Evolutionary conservation across 1,140 invertebrate species (phyloP), one percentile per base, ranked within the genome.

Genomic region (Dendrolimus kikuchii): DNA sequence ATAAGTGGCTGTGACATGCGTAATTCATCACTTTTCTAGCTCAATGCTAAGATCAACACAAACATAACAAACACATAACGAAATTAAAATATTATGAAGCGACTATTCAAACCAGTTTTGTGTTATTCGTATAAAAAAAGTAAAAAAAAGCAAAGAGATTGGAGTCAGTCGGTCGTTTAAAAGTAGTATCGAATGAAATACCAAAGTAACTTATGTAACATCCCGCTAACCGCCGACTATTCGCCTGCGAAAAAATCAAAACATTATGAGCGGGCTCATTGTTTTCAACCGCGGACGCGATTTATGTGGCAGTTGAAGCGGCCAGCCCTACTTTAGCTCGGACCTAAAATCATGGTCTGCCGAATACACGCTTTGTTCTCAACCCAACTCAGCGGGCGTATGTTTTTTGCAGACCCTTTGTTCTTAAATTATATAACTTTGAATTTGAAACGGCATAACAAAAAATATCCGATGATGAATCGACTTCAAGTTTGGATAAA

Each of bases 351-450:
- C 64, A 74, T 67, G 71, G 71, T 69, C 67, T 74, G 64, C 65
- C 63, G 53, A 74, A 75, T 65, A 60, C 48, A 6, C 38, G 64
- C 76, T 78, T 77, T 82, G 71, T 78, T 77, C 69, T 66, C 62
- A 58, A 54, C 64, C 65, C 64, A 77, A 68, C 68, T 72, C 69
- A 61, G 62, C 66, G 63, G 67, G 68, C 65, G 64, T 55, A 53
- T 78, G 74, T 81, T 80, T 82, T 74, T 53, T 57, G 55, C 59
- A 62, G 66, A 64, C 74, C 71, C 76, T 80, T 79, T 75, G 74
- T 80, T 77, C 64, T 72, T 81, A 77, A 80, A 77, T 82, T 79
- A 79, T 76, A 70, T 79, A 79, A 76, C 70, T 57, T 62, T 53
- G 66, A 65, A 71, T 73, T 71, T 70, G 59, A 55, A 61, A 54